Base-by-base conservation (phyloP, 2,797 vertebrate species). In the Zonotrichia albicollis region DNA sequence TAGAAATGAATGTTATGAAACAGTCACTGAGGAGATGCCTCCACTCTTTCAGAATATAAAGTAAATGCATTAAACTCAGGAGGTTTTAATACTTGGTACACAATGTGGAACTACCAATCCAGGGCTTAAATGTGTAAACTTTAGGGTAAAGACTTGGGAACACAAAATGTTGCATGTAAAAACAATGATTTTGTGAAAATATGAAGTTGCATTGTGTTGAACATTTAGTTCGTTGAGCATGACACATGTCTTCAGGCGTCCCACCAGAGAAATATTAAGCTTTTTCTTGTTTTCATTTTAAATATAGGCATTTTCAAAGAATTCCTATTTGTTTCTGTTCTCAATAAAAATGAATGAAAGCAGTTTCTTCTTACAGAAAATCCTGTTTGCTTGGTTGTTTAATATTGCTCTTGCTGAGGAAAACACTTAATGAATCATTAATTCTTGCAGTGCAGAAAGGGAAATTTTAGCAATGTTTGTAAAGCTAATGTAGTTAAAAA, bases 271-370 rank as follows among this genome's bases (percentile, higher is more conserved):
- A n/a, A 80, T 23, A 46, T 9, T 32, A 16, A 10, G 2, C 13
- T 14, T n/a, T 34, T 2, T 22, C 30, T 36, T 45, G 13, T 9
- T 51, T 74, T 48, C 1, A 40, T 11, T 42, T 67, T 45, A 48
- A 76, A 74, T 55, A 5, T 4, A 38, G 2, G 1, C 1, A 53
- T 80, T 86, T 77, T 50, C 10, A 64, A 66, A 60, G 1, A 45
- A 75, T n/a, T 20, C 1, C 1, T 38, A 9, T n/a, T 66, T 61
- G 4, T 3, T 11, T 55, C 7, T 50, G 6, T 11, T 0, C 8
- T 71, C 12, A 77, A 22, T 8, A 70, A 42, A 27, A 80, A 60
- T 17, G 32, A 73, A 84, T 38, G 6, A 71, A 71, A 76, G 10
- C 8, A 22, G 3, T 38, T 53, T 36, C 15, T n/a, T 55, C 14